phyloP scores from a whole-genome alignment of 2,888 invertebrate genomes.

The Ashinkailepas kermadecensis region DNA sequence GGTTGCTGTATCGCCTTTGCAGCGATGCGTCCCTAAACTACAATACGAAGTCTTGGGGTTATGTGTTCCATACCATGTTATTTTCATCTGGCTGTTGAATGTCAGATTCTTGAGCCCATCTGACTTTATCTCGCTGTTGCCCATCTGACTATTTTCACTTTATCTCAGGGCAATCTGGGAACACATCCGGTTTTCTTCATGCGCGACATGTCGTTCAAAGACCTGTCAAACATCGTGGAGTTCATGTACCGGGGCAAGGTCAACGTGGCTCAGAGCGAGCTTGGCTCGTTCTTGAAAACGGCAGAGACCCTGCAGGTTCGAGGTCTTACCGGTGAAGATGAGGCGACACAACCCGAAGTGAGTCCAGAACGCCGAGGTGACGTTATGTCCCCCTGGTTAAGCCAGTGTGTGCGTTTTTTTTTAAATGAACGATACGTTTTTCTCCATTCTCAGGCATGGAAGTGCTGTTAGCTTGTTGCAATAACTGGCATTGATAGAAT shows the following conservation, averaged over 20 bases:
- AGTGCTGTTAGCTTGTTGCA: no score
- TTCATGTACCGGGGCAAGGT: constrained; percentile 11
- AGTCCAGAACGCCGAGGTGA: background rate
- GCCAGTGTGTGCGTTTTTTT: no score
- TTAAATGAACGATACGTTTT: no score
- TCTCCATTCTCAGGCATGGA: no score
- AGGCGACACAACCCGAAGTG: background rate
- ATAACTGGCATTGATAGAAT: no score
- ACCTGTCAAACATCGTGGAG: constrained; percentile 2
- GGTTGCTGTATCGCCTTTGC: no score
- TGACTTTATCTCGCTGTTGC: no score
- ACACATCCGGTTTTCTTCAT: constrained; percentile 13
- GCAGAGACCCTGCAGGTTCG: background rate
- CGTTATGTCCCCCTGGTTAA: no score
- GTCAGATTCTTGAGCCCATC: background rate
- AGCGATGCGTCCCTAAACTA: no score
- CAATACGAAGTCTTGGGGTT: no score
- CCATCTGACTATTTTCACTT: background rate
- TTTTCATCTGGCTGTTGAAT: background rate
- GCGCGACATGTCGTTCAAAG: constrained; percentile 6
- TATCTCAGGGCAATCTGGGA: background rate
- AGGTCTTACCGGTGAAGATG: background rate
- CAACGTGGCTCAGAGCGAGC: constrained; percentile 4
- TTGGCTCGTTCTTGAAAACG: background rate
- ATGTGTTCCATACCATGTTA: background rate